These are phyloP conservation scores for Oriolus oriolus DNA, from an alignment of 2,113 vertebrate genomes.

Conservation along the genomic window DNA sequence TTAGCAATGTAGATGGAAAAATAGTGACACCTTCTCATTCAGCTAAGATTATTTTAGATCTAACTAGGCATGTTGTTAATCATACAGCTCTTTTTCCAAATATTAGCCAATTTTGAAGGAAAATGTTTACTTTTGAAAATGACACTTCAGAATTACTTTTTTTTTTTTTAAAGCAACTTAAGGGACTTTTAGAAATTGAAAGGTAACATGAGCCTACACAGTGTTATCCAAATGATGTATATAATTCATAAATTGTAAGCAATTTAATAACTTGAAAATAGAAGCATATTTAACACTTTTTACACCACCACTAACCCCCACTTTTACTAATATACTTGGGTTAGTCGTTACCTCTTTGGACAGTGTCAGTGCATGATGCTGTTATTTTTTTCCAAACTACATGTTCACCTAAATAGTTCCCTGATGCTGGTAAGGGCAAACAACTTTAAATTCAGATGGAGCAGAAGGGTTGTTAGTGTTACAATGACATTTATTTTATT, in stretches of 20 bases:
- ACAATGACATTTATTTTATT: neutral
- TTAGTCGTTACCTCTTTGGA: neutral
- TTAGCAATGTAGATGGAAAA: neutral
- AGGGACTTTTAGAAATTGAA: neutral
- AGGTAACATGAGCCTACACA: neutral
- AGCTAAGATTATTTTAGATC: neutral
- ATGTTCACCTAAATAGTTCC: neutral
- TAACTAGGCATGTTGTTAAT: neutral
- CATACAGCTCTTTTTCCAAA: neutral
- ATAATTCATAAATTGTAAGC: neutral
- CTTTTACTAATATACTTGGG: neutral
- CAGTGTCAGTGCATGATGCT: neutral
- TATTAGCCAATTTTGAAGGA: neutral
- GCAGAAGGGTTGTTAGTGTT: neutral
- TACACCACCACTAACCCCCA: fast-evolving
- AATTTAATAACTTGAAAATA: neutral
- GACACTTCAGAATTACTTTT: neutral
- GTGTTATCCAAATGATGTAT: neutral
- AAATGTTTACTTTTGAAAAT: neutral
- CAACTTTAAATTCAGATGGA: neutral
- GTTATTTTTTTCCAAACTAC: neutral
- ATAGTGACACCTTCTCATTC: neutral
- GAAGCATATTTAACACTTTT: neutral
- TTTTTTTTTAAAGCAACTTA: neutral
- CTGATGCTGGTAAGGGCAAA: neutral